These are phyloP conservation scores for Helogale parvula DNA, from an alignment of 2,113 vertebrate species.

Conservation along the genomic window DNA sequence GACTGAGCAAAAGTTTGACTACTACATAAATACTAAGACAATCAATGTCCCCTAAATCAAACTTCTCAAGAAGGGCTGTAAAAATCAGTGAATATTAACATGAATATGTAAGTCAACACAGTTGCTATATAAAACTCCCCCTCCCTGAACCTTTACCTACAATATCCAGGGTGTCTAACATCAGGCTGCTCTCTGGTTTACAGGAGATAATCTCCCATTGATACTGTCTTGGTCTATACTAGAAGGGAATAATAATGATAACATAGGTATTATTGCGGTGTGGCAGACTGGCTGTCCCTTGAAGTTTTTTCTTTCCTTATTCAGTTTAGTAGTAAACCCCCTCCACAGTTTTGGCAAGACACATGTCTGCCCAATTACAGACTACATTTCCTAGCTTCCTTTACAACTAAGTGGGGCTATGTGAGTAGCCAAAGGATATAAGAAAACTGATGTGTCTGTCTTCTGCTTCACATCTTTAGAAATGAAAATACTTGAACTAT, in stretches of 20 bases:
- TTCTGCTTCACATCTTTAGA: background rate
- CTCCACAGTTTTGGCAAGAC: background rate
- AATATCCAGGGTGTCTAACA: background rate
- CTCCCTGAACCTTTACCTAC: background rate
- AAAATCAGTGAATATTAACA: conserved; percentile 48
- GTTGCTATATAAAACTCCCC: background rate
- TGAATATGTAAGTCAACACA: conserved; percentile 22
- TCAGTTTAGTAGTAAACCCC: background rate
- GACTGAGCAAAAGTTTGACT: background rate
- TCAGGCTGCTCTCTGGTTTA: background rate
- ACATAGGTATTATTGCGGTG: background rate
- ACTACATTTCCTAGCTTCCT: background rate
- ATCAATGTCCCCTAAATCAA: background rate
- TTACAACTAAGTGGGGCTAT: background rate
- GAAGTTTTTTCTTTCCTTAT: background rate
- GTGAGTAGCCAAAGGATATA: background rate
- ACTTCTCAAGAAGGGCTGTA: background rate
- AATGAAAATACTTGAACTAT: conserved; percentile 1
- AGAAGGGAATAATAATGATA: background rate
- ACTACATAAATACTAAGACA: background rate
- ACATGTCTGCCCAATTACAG: background rate
- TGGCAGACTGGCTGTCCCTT: background rate
- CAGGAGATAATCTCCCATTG: background rate
- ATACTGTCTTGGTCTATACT: background rate
- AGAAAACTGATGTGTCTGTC: background rate